A percentile compares a stretch with the other conserved stretches of the same genome.
Evolutionary conservation across 2,113 vertebrate species (phyloP).

Genomic region (Ciconia stormi): DNA sequence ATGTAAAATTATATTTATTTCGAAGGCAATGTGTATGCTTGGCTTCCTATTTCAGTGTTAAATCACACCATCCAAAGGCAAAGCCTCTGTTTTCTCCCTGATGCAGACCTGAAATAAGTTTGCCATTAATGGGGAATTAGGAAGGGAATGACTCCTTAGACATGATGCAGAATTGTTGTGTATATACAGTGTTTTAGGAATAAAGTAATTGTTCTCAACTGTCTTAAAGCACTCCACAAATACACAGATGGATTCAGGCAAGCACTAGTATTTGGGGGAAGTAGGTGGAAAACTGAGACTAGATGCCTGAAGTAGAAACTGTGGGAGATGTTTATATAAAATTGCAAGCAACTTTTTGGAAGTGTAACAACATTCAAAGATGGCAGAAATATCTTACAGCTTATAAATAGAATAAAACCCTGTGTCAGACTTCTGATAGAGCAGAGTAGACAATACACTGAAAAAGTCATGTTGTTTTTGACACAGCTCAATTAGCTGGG

Average conservation of each 20-base stretch:
- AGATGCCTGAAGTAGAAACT: neutral
- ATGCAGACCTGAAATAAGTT: neutral
- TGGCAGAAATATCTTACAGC: neutral
- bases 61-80: constrained; percentile 29
- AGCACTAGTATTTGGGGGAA: neutral
- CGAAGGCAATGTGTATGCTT: neutral
- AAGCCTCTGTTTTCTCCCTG: neutral
- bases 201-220: neutral
- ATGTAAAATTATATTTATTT: neutral
- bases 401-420: neutral
- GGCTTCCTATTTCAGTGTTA: constrained; percentile 22
- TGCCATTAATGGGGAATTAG: neutral
- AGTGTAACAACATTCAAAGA: neutral
- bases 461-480: neutral
- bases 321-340: neutral
- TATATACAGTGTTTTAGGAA: neutral
- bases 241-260: neutral
- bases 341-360: neutral
- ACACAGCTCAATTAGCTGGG: neutral
- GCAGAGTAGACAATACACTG: neutral
- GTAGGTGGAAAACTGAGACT: neutral
- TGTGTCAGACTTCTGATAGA: neutral
- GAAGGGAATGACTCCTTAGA: neutral
- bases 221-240: neutral
- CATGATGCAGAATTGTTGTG: neutral